Evolutionary conservation across 2,888 invertebrate genomes (phyloP), one percentile per base, ranked within the genome.

Genomic region (Cremastinae sp.): DNA sequence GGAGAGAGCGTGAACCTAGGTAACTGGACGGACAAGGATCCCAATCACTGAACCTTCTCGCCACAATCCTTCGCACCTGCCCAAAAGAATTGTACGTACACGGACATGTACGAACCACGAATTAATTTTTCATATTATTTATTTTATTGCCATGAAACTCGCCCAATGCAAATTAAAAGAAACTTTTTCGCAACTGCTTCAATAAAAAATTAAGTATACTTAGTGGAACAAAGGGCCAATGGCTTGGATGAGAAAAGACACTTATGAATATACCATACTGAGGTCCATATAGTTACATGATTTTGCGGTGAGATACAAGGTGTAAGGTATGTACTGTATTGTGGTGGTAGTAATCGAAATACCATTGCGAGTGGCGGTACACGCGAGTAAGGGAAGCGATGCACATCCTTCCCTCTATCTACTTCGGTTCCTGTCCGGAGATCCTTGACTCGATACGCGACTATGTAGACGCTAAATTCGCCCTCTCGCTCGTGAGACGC

Each of bases 401-500:
- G 66, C 20, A 51, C 18, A 41, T 41, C 16, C 59, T 53, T 49
- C 12, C 28, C 20, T 65, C 64, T 16, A 35, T 71, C 53, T 22
- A 61, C 71, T 75, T 66, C 70, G 59, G 65, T 39, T 55, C 35
- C 53, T 55, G 55, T 55, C 65, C 61, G 28, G 39, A 45, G 39
- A n/a, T 14, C 8, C 35, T n/a, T n/a, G n/a, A n/a, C n/a, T n/a
- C n/a, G n/a, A n/a, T n/a, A n/a, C n/a, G n/a, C n/a, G n/a, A 28
- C 20, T 74, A 20, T 68, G 58, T 58, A 58, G 2, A 58, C 39
- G 39, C 35, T 56, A 37, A 49, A 65, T 61, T 66, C 41, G 47
- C 65, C 61, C 49, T 51, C 66, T 71, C 71, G 62, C 62, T 68
- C 66, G 51, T 68, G 56, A 74, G 64, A 70, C 70, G 64, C 64